Percentiles rank a stretch among this genome's conserved stretches.
Conservation (phyloP, 2,888 invertebrate species). For the Notodonta ziczac region DNA sequence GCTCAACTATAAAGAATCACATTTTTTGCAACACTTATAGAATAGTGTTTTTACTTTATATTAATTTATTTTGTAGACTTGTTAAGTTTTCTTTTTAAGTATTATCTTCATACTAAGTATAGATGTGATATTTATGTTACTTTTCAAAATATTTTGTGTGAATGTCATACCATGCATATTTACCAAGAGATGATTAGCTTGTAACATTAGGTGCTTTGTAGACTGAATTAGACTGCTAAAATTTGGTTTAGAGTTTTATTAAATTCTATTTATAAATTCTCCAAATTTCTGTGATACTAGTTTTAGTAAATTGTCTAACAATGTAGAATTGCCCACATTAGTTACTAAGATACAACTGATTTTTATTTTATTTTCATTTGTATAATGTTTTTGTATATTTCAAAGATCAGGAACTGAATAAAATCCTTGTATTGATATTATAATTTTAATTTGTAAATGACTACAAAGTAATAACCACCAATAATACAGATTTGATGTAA, state of each 20-base stretch:
- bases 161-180: not conserved
- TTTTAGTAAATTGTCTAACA: conserved; percentile 3
- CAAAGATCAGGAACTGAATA: not conserved
- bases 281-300: conserved; percentile 47
- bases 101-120: conserved; percentile 4
- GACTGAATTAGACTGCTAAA: conserved; percentile 6
- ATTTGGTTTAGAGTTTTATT: conserved; percentile 14
- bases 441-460: conserved; percentile 27
- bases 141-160: not conserved
- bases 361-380: not conserved
- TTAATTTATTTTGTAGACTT: not conserved
- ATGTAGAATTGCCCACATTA: not conserved
- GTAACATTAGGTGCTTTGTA: conserved; percentile 1
- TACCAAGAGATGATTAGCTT: not conserved
- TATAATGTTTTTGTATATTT: conserved; percentile 1
- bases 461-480: conserved; percentile 22
- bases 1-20: conserved; percentile 7
- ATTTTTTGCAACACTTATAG: conserved; percentile 3
- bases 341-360: conserved; percentile 7
- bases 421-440: conserved; percentile 8
- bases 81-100: conserved; percentile 3
- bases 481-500: conserved; percentile 12
- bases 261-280: conserved; percentile 16
- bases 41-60: not conserved
- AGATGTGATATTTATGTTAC: not conserved